Evolutionary conservation across 2,797 vertebrate species (phyloP), one percentile per base, ranked within the genome.

Genomic region (Chanos chanos): DNA sequence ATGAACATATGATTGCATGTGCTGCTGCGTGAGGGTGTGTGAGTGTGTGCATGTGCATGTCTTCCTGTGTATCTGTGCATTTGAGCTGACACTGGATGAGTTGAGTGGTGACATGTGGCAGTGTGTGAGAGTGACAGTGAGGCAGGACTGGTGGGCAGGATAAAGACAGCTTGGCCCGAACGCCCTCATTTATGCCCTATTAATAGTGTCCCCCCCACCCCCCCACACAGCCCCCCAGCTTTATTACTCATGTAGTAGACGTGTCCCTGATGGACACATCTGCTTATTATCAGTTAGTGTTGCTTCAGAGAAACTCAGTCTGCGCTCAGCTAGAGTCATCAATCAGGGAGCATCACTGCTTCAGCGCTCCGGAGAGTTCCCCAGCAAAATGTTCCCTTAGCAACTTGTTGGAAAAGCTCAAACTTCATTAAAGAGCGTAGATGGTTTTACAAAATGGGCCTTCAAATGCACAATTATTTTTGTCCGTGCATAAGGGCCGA

Each of bases 41-140:
- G 22, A 34, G 22, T 22, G 5, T 33, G 54, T 21, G 9, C 25
- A 28, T 34, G 19, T 33, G 30, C 37, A 56, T 48, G 10, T 21
- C 44, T 28, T 28, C 43, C 39, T 34, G 60, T 44, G 39, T 44
- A 40, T 30, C 39, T 1, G 18, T 63, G 21, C 24, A 41, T n/a
- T 89, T 73, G 89, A 92, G n/a, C n/a, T n/a, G n/a, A n/a, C n/a
- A n/a, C n/a, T 89, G 88, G 61, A 89, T n/a, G 55, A 90, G 89
- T 16, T 90, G 90, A 33, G 89, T 90, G 53, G 89, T 85, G 89
- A 89, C 66, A 53, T 70, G 84, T 86, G 30, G 83, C 87, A n/a
- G n/a, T 53, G 92, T 93, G 81, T 91, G 86, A 82, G 50, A 85
- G 88, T 80, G 94, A 93, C 76, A 92, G 86, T 37, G 79, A 88